Conservation (phyloP, 2,888 invertebrate genomes). For the Agrilus biguttatus region DNA sequence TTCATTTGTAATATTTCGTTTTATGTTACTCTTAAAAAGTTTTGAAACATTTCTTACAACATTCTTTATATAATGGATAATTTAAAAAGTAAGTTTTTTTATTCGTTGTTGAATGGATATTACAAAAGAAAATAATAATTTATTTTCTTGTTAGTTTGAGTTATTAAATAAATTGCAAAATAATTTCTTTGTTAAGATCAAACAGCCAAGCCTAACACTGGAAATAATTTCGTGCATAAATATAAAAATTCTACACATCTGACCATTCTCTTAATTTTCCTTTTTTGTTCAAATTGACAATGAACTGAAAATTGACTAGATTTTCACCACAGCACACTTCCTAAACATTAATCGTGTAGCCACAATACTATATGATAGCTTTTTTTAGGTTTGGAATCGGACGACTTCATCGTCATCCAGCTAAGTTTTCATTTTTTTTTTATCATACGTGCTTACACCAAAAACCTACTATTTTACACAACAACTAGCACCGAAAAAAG, state of each 20-base stretch:
- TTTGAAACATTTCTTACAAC: too few relatives aligned
- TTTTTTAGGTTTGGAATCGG: conserved; percentile 22
- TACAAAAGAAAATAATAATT: background rate
- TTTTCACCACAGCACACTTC: conserved; percentile 24
- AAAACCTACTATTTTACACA: conserved; percentile 18
- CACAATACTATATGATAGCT: conserved; percentile 23
- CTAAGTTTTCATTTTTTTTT: too few relatives aligned
- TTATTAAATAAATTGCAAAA: background rate
- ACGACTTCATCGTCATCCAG: too few relatives aligned
- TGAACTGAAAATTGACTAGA: conserved; percentile 35
- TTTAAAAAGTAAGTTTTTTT: too few relatives aligned
- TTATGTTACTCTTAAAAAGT: too few relatives aligned
- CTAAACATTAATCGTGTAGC: conserved; percentile 26
- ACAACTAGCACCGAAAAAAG: conserved; percentile 14
- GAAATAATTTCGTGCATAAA: too few relatives aligned
- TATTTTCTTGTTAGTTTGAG: background rate
- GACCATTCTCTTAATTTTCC: conserved; percentile 25
- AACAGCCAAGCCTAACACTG: too few relatives aligned
- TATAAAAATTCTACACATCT: background rate
- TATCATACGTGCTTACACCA: conserved; percentile 20
- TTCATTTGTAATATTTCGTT: too few relatives aligned
- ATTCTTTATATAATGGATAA: too few relatives aligned
- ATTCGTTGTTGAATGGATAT: too few relatives aligned
- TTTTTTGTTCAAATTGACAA: conserved; percentile 31
- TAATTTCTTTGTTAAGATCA: too few relatives aligned